Conservation (phyloP, 2,888 invertebrate species). For the Nasonia oneida region DNA sequence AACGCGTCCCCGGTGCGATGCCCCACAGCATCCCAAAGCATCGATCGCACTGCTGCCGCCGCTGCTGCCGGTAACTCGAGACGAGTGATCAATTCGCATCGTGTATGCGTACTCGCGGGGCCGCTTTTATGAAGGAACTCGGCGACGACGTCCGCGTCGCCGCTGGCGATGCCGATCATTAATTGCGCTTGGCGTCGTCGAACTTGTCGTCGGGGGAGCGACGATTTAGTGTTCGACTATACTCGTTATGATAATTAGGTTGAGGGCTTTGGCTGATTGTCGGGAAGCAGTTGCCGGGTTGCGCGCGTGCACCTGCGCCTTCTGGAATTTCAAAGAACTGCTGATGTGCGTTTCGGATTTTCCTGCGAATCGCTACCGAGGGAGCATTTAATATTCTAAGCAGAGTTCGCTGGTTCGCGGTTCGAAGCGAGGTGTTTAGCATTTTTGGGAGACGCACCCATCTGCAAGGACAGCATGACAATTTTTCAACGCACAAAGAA, state of each 20-base stretch:
- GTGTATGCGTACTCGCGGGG: not conserved
- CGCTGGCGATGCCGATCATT: constrained; percentile 17
- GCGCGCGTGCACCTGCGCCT: not conserved
- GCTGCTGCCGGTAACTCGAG: constrained; percentile 22
- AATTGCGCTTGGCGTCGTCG: constrained; percentile 45
- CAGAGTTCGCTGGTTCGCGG: not conserved
- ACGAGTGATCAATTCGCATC: constrained; percentile 16
- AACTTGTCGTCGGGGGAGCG: constrained; percentile 41
- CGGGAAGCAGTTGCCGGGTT: not conserved
- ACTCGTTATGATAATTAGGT: constrained; percentile 47
- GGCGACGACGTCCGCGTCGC: not conserved
- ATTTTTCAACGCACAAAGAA: no score
- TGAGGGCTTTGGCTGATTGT: constrained; percentile 1
- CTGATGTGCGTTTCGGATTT: not conserved
- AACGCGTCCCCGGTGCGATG: not conserved
- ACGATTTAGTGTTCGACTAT: constrained; percentile 35
- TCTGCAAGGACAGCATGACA: not conserved
- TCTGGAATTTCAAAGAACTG: not conserved
- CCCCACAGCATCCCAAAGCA: not conserved
- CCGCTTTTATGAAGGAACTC: not conserved
- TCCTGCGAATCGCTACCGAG: not conserved
- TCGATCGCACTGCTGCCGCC: not conserved
- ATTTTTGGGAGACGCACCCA: not conserved
- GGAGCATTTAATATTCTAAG: not conserved
- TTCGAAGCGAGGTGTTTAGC: not conserved